Evolutionary conservation across 2,797 vertebrate species (phyloP).

Genomic region (Siniperca scherzeri): DNA sequence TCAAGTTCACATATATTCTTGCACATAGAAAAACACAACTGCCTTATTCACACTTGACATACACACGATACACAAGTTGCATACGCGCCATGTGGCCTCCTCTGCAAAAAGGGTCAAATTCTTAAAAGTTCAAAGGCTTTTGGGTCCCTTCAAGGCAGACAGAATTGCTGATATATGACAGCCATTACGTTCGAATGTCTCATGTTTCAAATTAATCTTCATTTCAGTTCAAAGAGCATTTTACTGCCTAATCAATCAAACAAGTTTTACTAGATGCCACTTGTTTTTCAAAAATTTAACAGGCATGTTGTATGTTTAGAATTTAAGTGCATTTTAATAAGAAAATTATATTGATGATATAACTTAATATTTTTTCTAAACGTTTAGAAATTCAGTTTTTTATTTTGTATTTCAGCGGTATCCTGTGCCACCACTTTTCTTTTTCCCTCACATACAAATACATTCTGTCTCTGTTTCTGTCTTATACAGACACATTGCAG

Average conservation of each 20-base stretch:
- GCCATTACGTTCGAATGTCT: conserved; percentile 36
- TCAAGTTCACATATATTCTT: neutral
- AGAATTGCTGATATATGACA: conserved; percentile 45
- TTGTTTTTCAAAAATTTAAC: neutral
- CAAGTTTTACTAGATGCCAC: neutral
- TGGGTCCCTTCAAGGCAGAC: neutral
- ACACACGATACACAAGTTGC: neutral
- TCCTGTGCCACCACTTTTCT: neutral
- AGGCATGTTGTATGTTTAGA: neutral
- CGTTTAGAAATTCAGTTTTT: neutral
- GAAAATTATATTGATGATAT: too few species aligned
- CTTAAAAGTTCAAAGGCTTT: conserved; percentile 59
- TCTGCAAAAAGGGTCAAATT: conserved; percentile 45
- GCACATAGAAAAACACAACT: neutral
- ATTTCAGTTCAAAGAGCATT: conserved; percentile 39
- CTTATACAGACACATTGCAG: neutral
- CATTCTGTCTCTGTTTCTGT: too few species aligned
- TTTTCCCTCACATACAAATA: neutral
- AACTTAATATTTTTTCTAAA: too few species aligned
- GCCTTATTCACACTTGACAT: conserved; percentile 11
- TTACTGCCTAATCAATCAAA: conserved; percentile 42
- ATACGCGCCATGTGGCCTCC: neutral
- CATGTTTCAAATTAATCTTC: conserved; percentile 58
- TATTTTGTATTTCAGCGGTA: neutral
- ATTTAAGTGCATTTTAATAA: neutral